Percentiles rank a stretch among this genome's conserved stretches.
Evolutionary conservation across 1,140 invertebrate species (phyloP).

Genomic region (Drosophila melanogaster): Release_6_plus_ISO1_MT NT_037436.4:5024501-5025000

Average conservation of each 20-base stretch:
- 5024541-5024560: conserved; percentile 2
- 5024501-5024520: conserved; percentile 51
- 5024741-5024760: not conserved
- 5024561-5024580: conserved; percentile 35
- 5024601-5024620: conserved; percentile 83
- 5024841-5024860: conserved; percentile 61
- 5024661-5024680: conserved; percentile 51
- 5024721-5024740: conserved; percentile 56
- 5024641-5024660: conserved; percentile 80
- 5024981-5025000: conserved; percentile 78
- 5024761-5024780: conserved; percentile 6
- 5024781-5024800: conserved; percentile 60
- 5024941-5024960: conserved; percentile 28
- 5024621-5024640: conserved; percentile 82
- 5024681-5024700: conserved; percentile 74
- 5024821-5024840: conserved; percentile 43
- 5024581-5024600: conserved; percentile 51
- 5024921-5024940: not conserved
- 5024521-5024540: conserved; percentile 21
- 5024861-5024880: conserved; percentile 76
- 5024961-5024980: conserved; percentile 80
- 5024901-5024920: conserved; percentile 2
- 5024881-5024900: conserved; percentile 33
- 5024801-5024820: conserved; percentile 39
- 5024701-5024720: conserved; percentile 51